A percentile compares a stretch with the other conserved stretches of the same genome.
phyloP scores from a whole-genome alignment of 2,888 invertebrate genomes.

The Mimumesa dahlbomi region DNA sequence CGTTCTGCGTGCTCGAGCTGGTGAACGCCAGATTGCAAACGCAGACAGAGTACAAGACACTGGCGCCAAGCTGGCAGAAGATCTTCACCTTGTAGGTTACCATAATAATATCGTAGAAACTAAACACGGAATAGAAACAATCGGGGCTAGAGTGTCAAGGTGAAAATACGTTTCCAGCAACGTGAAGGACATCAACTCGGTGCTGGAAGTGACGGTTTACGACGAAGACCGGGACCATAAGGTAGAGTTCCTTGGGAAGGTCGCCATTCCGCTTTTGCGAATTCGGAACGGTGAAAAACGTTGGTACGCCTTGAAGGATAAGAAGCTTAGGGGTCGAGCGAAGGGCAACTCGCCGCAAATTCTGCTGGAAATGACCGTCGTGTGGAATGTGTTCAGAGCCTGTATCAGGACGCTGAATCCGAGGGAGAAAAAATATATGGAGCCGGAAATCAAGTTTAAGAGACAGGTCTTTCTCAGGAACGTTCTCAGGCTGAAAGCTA shows the following conservation, averaged over 20 bases:
- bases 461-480: slow-evolving; percentile 96
- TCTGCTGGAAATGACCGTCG: slow-evolving; percentile 92
- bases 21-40: slow-evolving; percentile 97
- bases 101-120: neutral
- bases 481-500: slow-evolving; percentile 94
- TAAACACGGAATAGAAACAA: neutral
- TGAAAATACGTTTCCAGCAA: slow-evolving; percentile 82
- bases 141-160: too few relatives aligned
- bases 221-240: slow-evolving; percentile 99
- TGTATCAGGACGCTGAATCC: slow-evolving; percentile 96
- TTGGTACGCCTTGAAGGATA: slow-evolving; percentile 98
- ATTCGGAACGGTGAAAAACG: slow-evolving; percentile 94
- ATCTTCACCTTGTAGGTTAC: slow-evolving; percentile 95
- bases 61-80: slow-evolving; percentile 98
- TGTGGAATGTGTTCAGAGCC: slow-evolving; percentile 97
- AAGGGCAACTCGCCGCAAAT: slow-evolving; percentile 96
- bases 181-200: slow-evolving; percentile 97
- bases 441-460: slow-evolving; percentile 97
- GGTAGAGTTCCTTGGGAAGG: slow-evolving; percentile 97
- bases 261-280: slow-evolving; percentile 92
- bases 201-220: slow-evolving; percentile 96
- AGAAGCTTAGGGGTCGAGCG: slow-evolving; percentile 93
- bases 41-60: slow-evolving; percentile 98
- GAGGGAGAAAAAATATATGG: slow-evolving; percentile 96
- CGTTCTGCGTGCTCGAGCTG: slow-evolving; percentile 97